A percentile compares a stretch with the other conserved stretches of the same genome.
Evolutionary conservation across 2,888 invertebrate species (phyloP).

Genomic region (Amiota communis): DNA sequence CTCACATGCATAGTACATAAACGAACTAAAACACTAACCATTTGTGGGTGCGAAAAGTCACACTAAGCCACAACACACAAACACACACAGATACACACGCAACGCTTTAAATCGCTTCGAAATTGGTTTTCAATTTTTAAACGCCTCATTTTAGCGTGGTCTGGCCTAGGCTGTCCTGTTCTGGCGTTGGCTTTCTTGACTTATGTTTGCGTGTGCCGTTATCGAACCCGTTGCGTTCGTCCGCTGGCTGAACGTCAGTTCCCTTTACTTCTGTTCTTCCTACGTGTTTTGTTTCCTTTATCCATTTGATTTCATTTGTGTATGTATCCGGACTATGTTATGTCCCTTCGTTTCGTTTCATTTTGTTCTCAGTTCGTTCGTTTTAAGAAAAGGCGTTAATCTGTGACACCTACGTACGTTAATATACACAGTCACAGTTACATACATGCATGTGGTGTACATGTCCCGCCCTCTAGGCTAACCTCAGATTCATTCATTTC

Average conservation of each 20-base stretch:
- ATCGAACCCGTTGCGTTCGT: background rate
- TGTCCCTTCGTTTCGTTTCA: background rate
- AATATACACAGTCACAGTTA: background rate
- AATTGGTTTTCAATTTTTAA: constrained; percentile 66
- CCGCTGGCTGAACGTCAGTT: background rate
- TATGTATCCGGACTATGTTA: too few species aligned
- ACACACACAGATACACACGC: constrained; percentile 29
- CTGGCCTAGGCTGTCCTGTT: background rate
- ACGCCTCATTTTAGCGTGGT: constrained; percentile 44
- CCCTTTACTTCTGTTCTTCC: background rate
- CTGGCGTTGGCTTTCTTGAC: constrained; percentile 25
- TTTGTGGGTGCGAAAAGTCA: constrained; percentile 60
- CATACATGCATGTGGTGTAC: background rate
- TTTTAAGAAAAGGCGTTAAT: constrained; percentile 57
- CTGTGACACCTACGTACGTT: constrained; percentile 55
- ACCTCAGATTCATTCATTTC: background rate
- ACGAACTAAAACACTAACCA: constrained; percentile 45
- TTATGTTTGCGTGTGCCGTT: constrained; percentile 12
- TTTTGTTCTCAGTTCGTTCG: background rate
- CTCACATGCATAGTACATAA: constrained; percentile 41
- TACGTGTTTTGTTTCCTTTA: constrained; percentile 37
- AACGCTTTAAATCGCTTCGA: constrained; percentile 59
- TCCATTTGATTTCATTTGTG: constrained; percentile 22
- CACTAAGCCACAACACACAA: constrained; percentile 47
- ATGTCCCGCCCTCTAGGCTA: background rate